Evolutionary conservation across 2,888 invertebrate species (phyloP).

Genomic region (Tachina fera): DNA sequence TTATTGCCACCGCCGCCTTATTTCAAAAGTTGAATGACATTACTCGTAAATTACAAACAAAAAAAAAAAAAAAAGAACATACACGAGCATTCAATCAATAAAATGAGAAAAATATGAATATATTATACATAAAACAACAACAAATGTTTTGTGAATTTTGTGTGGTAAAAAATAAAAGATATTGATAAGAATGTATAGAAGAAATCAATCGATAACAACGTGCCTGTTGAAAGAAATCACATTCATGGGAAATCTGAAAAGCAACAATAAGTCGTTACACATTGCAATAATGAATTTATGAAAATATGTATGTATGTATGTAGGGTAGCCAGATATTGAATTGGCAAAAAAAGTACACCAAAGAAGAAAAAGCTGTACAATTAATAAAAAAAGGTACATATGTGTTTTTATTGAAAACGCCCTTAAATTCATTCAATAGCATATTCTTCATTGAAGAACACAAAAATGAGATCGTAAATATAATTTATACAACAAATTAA

Average conservation of each 20-base stretch:
- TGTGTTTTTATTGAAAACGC: too few species aligned
- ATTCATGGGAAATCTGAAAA: background rate
- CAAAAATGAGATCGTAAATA: too few species aligned
- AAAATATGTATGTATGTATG: background rate
- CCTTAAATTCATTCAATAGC: too few species aligned
- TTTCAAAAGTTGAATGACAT: slow-evolving; percentile 58
- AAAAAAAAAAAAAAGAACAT: slow-evolving; percentile 32
- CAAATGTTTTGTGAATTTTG: too few species aligned
- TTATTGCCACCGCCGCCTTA: slow-evolving; percentile 26
- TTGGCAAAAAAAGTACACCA: too few species aligned
- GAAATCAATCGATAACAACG: slow-evolving; percentile 35
- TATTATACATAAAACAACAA: background rate
- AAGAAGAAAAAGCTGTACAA: too few species aligned
- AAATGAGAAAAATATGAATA: slow-evolving; percentile 1
- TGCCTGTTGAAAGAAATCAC: background rate
- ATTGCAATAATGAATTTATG: background rate
- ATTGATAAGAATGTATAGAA: slow-evolving; percentile 38
- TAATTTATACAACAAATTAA: too few species aligned
- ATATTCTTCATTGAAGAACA: too few species aligned
- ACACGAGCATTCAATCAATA: slow-evolving; percentile 12
- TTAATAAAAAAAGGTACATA: too few species aligned
- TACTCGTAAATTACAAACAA: too few species aligned
- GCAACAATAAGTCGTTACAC: too few species aligned
- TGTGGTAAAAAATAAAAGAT: slow-evolving; percentile 3
- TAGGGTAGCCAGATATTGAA: too few species aligned